Base-by-base conservation (phyloP, 2,888 invertebrate species). In the Fabriciana adippe region DNA sequence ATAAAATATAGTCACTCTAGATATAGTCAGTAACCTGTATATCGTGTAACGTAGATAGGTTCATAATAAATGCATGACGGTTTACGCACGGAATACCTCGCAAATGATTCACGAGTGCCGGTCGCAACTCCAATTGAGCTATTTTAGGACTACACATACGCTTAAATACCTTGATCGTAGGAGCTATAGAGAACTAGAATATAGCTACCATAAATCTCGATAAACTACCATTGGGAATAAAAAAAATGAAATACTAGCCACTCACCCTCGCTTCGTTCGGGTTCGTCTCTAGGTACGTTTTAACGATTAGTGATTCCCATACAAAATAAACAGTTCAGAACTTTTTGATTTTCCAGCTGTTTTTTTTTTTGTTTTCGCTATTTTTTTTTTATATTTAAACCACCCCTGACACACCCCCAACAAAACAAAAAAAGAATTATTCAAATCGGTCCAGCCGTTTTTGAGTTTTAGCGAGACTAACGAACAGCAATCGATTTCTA, bases 81-180 rank as follows among this genome's bases (percentile, higher is more conserved):
- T 67, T 59, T 55, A 71, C 69, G 64, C 71, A 63, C 64, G 64
- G 67, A 70, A 74, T 72, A 66, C 66, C 65, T 61, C 64, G 14
- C 53, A 54, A 50, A 67, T 72, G 70, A 71, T 67, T 74, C 71
- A 72, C 63, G 55, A 67, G 64, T 59, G 66, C 66, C 70, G 66
- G 70, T 66, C 71, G 64, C 67, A 56, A 57, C 55, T 72, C 70
- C 72, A 75, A 75, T 72, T 70, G 66, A 69, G 68, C 67, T 75
- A 75, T 75, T 74, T 75, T 72, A 62, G 68, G 61, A 63, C 66
- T 55, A 71, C 67, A 72, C 66, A 67, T 68, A 72, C 66, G 63
- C 55, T 55, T 59, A 63, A 60, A 53, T 59, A 16, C 41, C 8
- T 61, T 13, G 41, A 5, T 21, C 18, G 61, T 53, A 11, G 61